Conservation (phyloP, 2,888 invertebrate species). For the Epistrophe grossulariae region DNA sequence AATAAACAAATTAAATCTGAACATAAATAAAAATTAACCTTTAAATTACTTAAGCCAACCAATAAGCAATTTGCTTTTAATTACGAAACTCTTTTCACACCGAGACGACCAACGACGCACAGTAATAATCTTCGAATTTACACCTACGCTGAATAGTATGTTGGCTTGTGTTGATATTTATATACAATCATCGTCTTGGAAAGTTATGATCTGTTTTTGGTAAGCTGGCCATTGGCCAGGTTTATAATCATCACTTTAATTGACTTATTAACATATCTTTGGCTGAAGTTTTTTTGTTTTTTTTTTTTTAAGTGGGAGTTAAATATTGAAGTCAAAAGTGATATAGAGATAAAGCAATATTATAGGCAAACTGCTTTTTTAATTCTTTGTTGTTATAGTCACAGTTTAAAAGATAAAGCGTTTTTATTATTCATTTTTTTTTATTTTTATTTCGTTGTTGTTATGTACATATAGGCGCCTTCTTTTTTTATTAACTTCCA, state of each 20-base stretch:
- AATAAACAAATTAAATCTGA: slow-evolving; percentile 40
- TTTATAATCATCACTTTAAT: slow-evolving; percentile 61
- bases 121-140: slow-evolving; percentile 49
- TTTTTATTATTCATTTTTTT: slow-evolving; percentile 1
- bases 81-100: slow-evolving; percentile 27
- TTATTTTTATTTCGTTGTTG: slow-evolving; percentile 4
- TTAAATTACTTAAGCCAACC: slow-evolving; percentile 38
- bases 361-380: slow-evolving; percentile 2
- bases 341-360: not conserved
- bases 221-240: slow-evolving; percentile 54
- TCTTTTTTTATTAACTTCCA: slow-evolving; percentile 10
- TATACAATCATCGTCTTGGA: slow-evolving; percentile 9
- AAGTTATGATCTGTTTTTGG: slow-evolving; percentile 56
- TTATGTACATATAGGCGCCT: slow-evolving; percentile 39
- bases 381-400: slow-evolving; percentile 1
- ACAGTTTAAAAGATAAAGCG: not conserved
- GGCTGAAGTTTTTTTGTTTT: slow-evolving; percentile 7
- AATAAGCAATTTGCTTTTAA: slow-evolving; percentile 55
- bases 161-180: slow-evolving; percentile 23
- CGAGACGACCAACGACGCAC: not conserved
- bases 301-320: slow-evolving; percentile 48
- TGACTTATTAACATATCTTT: slow-evolving; percentile 60
- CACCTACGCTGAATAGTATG: slow-evolving; percentile 37
- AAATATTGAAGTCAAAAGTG: not conserved
- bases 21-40: slow-evolving; percentile 22